phyloP scores from a whole-genome alignment of 2,797 vertebrate genomes.

The Chiloscyllium punctatum region DNA sequence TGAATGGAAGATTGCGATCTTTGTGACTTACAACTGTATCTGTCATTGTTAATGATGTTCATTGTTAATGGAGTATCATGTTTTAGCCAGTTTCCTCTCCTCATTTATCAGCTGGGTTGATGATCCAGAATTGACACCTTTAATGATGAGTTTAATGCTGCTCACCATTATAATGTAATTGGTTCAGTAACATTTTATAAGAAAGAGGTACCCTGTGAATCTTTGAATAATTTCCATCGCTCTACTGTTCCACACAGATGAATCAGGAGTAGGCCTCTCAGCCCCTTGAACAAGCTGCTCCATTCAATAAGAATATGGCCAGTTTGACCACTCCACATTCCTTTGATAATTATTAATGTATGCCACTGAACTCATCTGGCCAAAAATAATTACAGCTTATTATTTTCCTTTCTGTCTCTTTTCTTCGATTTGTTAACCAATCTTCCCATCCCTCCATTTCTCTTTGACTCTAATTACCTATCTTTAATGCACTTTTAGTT shows the following conservation, averaged over 20 bases:
- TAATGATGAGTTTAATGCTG: not conserved
- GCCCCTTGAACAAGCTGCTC: too few relatives aligned
- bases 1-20: not conserved
- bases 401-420: not conserved
- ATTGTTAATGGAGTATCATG: not conserved
- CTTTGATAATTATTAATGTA: not conserved
- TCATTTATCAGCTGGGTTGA: not conserved
- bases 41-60: not conserved
- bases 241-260: too few relatives aligned
- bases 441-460: not conserved
- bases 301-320: too few relatives aligned
- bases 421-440: not conserved
- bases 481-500: not conserved
- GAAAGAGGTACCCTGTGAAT: not conserved
- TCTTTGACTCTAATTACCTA: not conserved
- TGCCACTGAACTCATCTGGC: not conserved
- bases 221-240: not conserved
- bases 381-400: not conserved
- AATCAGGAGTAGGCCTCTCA: too few relatives aligned
- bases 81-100: not conserved
- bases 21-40: not conserved
- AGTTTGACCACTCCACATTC: not conserved
- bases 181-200: not conserved
- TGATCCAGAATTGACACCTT: not conserved
- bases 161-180: not conserved